Conservation (phyloP, 2,888 invertebrate species). For the Eristalis pertinax region DNA sequence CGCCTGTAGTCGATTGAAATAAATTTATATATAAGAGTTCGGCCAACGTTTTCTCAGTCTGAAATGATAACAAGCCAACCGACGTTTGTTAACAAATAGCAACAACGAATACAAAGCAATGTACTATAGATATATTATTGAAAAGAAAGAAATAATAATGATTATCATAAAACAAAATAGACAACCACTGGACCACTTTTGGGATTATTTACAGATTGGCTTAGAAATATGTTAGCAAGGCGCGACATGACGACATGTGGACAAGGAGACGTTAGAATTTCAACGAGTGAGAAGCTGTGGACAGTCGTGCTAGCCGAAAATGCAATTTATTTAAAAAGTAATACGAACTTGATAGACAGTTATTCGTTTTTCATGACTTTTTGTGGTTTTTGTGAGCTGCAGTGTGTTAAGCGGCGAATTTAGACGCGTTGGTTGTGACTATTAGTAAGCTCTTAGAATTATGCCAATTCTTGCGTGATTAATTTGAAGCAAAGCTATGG, state of each 20-base stretch:
- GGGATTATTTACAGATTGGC: not conserved
- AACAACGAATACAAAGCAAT: constrained; percentile 39
- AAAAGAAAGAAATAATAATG: not conserved
- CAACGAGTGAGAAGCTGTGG: too few relatives aligned
- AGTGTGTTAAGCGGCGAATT: too few relatives aligned
- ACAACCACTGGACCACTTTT: not conserved
- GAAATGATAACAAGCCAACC: constrained; percentile 77
- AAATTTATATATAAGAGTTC: constrained; percentile 83
- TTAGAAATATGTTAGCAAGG: not conserved
- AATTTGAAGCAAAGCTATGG: too few relatives aligned
- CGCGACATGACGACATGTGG: not conserved
- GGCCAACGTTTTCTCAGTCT: constrained; percentile 90
- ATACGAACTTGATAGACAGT: too few relatives aligned
- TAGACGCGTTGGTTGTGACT: too few relatives aligned
- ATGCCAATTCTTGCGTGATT: too few relatives aligned
- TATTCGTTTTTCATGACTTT: too few relatives aligned
- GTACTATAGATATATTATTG: constrained; percentile 1
- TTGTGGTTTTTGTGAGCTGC: too few relatives aligned
- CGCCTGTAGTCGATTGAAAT: constrained; percentile 51
- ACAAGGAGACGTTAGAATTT: not conserved
- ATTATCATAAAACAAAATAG: not conserved
- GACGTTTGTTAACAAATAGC: constrained; percentile 47
- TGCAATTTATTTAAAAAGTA: too few relatives aligned
- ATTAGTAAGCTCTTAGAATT: too few relatives aligned
- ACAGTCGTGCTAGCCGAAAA: too few relatives aligned